Evolutionary conservation across 2,888 invertebrate species (phyloP).

Genomic region (Trissolcus japonicus): DNA sequence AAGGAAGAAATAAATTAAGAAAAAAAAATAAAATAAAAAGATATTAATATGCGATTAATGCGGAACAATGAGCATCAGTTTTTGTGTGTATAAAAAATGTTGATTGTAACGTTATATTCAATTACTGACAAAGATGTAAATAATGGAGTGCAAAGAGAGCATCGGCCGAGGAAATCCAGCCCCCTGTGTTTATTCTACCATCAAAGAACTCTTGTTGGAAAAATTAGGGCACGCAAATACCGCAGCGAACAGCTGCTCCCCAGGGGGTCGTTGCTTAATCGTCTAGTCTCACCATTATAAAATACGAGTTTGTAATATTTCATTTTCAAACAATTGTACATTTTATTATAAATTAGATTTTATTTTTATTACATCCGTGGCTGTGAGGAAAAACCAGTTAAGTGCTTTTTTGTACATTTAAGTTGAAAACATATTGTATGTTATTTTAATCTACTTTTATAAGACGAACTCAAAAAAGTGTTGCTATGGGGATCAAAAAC

Average conservation of each 20-base stretch:
- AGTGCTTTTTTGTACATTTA: too few relatives aligned
- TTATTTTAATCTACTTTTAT: too few relatives aligned
- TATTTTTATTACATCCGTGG: too few relatives aligned
- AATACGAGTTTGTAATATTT: not conserved
- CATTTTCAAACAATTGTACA: too few relatives aligned
- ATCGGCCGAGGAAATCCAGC: slow-evolving; percentile 19
- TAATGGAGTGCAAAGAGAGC: slow-evolving; percentile 21
- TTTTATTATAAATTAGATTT: too few relatives aligned
- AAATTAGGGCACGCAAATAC: slow-evolving; percentile 55
- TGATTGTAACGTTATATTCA: not conserved
- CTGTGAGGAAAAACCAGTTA: too few relatives aligned
- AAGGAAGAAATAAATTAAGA: too few relatives aligned
- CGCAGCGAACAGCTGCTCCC: slow-evolving; percentile 47
- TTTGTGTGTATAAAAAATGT: not conserved
- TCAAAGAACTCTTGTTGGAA: slow-evolving; percentile 38
- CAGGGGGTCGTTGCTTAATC: slow-evolving; percentile 27
- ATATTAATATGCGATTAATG: not conserved
- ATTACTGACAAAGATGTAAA: slow-evolving; percentile 2
- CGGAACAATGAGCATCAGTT: not conserved
- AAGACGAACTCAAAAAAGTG: too few relatives aligned
- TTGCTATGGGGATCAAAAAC: too few relatives aligned
- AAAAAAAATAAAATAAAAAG: not conserved
- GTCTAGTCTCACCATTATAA: not conserved
- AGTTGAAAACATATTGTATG: too few relatives aligned
- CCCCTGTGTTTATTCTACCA: slow-evolving; percentile 31